Conservation (phyloP, 2,888 invertebrate genomes). For the Carpatolechia fugitivella region DNA sequence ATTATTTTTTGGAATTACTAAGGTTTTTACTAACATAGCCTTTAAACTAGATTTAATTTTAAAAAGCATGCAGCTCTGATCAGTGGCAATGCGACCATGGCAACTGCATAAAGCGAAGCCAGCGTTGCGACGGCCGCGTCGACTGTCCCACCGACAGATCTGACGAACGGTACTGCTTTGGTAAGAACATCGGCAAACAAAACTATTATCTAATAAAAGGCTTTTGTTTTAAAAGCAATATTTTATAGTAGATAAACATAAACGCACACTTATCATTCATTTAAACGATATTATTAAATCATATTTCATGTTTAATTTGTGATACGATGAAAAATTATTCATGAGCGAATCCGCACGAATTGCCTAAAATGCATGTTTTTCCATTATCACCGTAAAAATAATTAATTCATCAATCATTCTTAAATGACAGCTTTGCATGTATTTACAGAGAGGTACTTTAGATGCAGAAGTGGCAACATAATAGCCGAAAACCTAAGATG, state of each 20-base stretch:
- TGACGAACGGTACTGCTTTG: constrained; percentile 85
- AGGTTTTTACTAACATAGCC: constrained; percentile 25
- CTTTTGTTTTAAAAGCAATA: no score
- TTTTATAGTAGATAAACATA: no score
- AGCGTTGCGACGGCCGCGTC: constrained; percentile 82
- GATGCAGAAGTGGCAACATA: constrained; percentile 83
- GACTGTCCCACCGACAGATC: constrained; percentile 86
- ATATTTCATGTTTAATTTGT: no score
- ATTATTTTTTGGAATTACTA: constrained; percentile 12
- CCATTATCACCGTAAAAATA: not conserved
- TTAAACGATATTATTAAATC: no score
- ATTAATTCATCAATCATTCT: constrained; percentile 11
- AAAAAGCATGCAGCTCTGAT: constrained; percentile 82
- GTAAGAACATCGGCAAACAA: constrained; percentile 47
- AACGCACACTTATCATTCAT: no score
- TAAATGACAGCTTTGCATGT: constrained; percentile 44
- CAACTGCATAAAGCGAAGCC: constrained; percentile 79
- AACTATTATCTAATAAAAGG: no score
- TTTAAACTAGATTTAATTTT: constrained; percentile 21
- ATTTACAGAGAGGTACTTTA: constrained; percentile 76
- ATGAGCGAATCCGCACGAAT: no score
- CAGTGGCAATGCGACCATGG: constrained; percentile 88
- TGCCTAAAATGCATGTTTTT: not conserved
- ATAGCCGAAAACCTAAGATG: constrained; percentile 79
- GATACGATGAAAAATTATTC: no score